Evolutionary conservation across 2,113 vertebrate species (phyloP).

Genomic region (Saccopteryx bilineata): DNA sequence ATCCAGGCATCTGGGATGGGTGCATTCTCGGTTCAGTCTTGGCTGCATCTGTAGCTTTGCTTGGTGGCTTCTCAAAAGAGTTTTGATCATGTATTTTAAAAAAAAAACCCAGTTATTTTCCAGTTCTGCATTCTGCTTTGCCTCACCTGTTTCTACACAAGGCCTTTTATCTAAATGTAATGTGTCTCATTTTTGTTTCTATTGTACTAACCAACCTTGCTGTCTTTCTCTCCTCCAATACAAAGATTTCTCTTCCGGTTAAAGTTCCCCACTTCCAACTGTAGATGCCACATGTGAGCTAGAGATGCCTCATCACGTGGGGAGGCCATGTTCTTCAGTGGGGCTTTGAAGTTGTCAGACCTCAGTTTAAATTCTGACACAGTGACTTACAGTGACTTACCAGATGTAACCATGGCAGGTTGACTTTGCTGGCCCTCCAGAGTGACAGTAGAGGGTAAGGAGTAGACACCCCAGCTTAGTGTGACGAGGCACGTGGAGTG

Average conservation of each 20-base stretch:
- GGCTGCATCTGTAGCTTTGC: background rate
- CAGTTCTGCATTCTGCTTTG: background rate
- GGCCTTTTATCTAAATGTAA: background rate
- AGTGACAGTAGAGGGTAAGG: background rate
- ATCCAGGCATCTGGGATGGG: background rate
- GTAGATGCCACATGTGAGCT: background rate
- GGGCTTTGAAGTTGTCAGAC: background rate
- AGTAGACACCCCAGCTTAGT: background rate
- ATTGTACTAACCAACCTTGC: background rate
- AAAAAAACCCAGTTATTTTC: background rate
- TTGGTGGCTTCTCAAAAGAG: background rate
- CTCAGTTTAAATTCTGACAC: background rate
- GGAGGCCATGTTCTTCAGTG: background rate
- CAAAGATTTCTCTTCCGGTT: background rate
- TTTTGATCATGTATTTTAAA: background rate
- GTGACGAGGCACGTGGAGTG: background rate
- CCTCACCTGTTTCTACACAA: background rate
- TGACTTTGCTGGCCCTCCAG: background rate
- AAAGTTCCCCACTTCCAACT: background rate
- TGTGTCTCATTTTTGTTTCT: constrained; percentile 5
- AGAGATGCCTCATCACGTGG: background rate
- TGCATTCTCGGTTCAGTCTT: background rate
- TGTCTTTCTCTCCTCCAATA: background rate
- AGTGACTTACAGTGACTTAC: background rate
- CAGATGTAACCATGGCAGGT: background rate